A percentile compares a stretch with the other conserved stretches of the same genome.
Evolutionary conservation across 2,888 invertebrate species (phyloP).

Genomic region (Neoaliturus tenellus): DNA sequence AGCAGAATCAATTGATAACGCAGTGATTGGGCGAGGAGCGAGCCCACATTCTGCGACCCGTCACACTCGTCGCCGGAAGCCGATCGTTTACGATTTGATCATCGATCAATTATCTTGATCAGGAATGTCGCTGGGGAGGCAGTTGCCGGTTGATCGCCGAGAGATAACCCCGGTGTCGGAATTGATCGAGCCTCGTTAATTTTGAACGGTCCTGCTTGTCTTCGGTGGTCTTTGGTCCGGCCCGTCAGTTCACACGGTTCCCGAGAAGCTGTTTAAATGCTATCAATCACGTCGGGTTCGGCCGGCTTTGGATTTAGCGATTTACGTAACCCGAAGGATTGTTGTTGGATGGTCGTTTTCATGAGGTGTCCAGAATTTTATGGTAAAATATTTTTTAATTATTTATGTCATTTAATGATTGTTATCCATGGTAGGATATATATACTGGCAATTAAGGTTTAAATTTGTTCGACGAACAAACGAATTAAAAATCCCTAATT

Average conservation of each 20-base stretch:
- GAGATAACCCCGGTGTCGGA: background rate
- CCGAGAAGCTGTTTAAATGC: background rate
- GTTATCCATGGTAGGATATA: no score
- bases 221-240: background rate
- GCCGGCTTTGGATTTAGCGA: background rate
- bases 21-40: slow-evolving; percentile 22
- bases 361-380: no score
- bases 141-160: background rate
- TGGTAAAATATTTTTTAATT: no score
- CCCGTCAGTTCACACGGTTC: slow-evolving; percentile 3
- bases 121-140: slow-evolving; percentile 35
- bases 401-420: no score
- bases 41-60: slow-evolving; percentile 3
- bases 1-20: slow-evolving; percentile 35
- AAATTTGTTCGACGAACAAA: no score
- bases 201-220: slow-evolving; percentile 30
- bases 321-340: background rate
- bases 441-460: no score
- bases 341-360: no score
- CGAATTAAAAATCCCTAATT: no score
- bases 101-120: slow-evolving; percentile 52
- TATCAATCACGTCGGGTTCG: background rate
- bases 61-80: slow-evolving; percentile 45
- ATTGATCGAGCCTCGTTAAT: slow-evolving; percentile 35
- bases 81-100: slow-evolving; percentile 48